Evolutionary conservation across 2,797 vertebrate species (phyloP).

Genomic region (Tapera naevia): DNA sequence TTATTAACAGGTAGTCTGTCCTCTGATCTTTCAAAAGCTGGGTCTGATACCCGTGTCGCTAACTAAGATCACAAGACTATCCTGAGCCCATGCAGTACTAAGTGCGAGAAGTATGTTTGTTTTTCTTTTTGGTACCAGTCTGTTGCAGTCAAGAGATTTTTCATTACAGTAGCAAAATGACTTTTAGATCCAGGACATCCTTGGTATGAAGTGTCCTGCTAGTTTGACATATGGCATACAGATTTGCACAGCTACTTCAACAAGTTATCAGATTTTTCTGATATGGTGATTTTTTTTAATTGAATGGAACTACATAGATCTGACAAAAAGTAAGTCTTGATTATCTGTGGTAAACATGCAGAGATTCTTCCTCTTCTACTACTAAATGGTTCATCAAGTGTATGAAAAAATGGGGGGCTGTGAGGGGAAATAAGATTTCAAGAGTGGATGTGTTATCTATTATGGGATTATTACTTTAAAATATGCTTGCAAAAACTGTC

Average conservation of each 20-base stretch:
- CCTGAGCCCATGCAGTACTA: accelerated
- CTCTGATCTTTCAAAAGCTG: background rate
- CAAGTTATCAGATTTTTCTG: background rate
- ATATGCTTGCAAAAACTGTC: background rate
- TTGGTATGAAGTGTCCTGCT: background rate
- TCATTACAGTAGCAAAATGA: background rate
- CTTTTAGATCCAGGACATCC: background rate
- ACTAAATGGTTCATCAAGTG: background rate
- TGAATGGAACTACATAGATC: background rate
- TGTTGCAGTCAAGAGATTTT: background rate
- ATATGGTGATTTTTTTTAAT: background rate
- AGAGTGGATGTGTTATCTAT: background rate
- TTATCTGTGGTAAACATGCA: background rate
- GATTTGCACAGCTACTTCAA: background rate
- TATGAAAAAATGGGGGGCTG: background rate
- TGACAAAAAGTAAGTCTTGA: background rate
- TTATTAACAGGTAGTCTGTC: background rate
- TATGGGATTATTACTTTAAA: background rate
- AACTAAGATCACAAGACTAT: background rate
- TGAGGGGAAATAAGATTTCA: background rate
- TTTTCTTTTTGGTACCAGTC: background rate
- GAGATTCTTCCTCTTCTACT: background rate
- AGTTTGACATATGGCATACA: background rate
- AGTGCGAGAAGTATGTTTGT: background rate
- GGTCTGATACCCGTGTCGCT: background rate